Conservation (phyloP, 2,113 vertebrate genomes). For the Sphaerodactylus townsendi region DNA sequence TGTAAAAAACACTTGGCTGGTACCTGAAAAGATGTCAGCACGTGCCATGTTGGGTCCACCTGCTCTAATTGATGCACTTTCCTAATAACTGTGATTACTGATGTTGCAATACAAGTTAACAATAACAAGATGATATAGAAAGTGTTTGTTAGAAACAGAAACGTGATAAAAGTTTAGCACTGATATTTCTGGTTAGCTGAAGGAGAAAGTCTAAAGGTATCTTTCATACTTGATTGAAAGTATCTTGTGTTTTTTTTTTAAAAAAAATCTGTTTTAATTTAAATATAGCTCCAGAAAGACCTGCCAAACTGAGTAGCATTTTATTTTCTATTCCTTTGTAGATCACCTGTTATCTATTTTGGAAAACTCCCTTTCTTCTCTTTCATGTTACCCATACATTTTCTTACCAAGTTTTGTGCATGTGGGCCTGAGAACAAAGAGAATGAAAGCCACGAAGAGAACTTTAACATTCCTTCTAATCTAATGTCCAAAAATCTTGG, state of each 20-base stretch:
- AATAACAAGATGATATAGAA: background rate
- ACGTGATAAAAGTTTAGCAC: background rate
- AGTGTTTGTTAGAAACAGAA: background rate
- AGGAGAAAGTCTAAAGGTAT: background rate
- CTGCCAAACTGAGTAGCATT: slow-evolving; percentile 30
- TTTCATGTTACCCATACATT: slow-evolving; percentile 29
- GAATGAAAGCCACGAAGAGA: background rate
- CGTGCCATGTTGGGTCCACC: no score
- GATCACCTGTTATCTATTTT: slow-evolving; percentile 39
- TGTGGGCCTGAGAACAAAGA: background rate
- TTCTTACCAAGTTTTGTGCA: slow-evolving; percentile 44
- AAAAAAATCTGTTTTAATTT: slow-evolving; percentile 41
- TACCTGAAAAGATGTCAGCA: no score
- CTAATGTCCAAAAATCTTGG: slow-evolving; percentile 22
- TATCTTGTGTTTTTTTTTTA: slow-evolving; percentile 3
- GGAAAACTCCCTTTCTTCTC: slow-evolving; percentile 32
- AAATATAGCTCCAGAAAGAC: slow-evolving; percentile 13
- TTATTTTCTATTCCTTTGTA: slow-evolving; percentile 5
- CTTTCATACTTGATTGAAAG: background rate
- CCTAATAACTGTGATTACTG: background rate
- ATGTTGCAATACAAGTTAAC: background rate
- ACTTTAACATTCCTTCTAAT: slow-evolving; percentile 45
- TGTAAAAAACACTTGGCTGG: no score
- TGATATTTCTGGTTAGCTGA: background rate
- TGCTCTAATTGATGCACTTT: background rate